Percentiles rank a stretch among this genome's conserved stretches.
These are phyloP conservation scores for Pocillopora verrucosa DNA, from an alignment of 64 coral and sea anemone species.

Conservation along the genomic window DNA sequence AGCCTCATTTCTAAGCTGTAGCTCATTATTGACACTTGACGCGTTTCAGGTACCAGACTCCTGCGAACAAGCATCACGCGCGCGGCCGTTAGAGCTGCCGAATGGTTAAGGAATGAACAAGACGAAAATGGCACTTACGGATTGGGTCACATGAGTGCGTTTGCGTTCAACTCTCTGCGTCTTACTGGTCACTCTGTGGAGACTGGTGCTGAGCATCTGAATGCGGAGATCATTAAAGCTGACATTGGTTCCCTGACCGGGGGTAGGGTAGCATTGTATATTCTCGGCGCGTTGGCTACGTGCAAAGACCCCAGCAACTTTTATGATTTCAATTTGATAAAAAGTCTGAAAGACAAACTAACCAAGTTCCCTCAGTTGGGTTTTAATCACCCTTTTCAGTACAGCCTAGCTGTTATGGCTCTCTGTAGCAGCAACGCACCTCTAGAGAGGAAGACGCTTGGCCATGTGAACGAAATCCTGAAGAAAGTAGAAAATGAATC, in stretches of 20 bases:
- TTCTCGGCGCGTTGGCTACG: conserved; percentile 23
- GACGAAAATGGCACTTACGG: conserved; percentile 26
- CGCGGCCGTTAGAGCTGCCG: conserved; percentile 25
- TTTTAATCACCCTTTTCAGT: conserved; percentile 50
- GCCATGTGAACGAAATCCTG: not conserved
- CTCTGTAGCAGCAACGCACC: conserved; percentile 14
- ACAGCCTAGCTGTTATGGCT: conserved; percentile 36
- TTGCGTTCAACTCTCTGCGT: conserved; percentile 25
- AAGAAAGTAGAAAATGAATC: not conserved
- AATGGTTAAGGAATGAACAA: conserved; percentile 34
- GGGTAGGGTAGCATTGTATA: conserved; percentile 4
- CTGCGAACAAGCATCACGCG: conserved; percentile 30
- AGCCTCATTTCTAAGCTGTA: not conserved
- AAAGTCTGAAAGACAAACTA: conserved; percentile 10
- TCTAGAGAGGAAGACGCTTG: not conserved
- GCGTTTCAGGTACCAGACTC: conserved; percentile 11
- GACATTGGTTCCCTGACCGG: conserved; percentile 19
- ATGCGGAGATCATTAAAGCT: conserved; percentile 24
- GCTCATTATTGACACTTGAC: not conserved
- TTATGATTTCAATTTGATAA: conserved; percentile 32
- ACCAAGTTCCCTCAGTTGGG: conserved; percentile 13
- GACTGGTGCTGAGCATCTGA: conserved; percentile 3
- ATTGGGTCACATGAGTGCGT: conserved; percentile 20
- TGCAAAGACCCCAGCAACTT: conserved; percentile 36
- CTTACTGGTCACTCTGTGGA: conserved; percentile 35